Evolutionary conservation across 2,888 invertebrate genomes (phyloP).

Genomic region (Netelia fuscicornis): DNA sequence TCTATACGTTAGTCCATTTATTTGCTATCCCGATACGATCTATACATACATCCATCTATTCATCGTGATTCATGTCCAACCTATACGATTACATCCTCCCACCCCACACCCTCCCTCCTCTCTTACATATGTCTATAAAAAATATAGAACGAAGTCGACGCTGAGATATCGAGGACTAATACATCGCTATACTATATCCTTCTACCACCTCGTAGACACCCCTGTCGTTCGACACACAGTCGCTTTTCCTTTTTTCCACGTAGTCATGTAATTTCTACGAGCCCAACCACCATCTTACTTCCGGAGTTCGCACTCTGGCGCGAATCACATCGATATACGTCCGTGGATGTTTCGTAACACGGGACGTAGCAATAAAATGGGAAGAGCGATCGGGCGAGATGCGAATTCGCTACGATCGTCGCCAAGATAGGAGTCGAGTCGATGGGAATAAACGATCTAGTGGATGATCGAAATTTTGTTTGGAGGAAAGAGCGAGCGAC

Average conservation of each 20-base stretch:
- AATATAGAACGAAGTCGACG: conserved; percentile 19
- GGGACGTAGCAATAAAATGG: too few relatives aligned
- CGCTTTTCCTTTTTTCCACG: conserved; percentile 15
- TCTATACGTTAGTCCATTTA: conserved; percentile 50
- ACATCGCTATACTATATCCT: neutral
- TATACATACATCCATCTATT: conserved; percentile 25
- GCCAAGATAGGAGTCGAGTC: too few relatives aligned
- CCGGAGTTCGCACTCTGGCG: conserved; percentile 7
- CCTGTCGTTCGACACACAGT: neutral
- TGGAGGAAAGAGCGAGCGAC: too few relatives aligned
- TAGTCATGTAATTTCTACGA: conserved; percentile 46
- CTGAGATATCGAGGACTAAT: neutral
- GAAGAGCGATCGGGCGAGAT: too few relatives aligned
- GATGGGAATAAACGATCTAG: too few relatives aligned
- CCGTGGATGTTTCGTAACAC: too few relatives aligned
- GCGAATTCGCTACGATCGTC: too few relatives aligned
- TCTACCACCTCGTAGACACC: neutral
- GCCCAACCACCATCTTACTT: conserved; percentile 30
- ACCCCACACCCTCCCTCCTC: neutral
- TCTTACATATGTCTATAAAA: neutral
- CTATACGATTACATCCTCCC: conserved; percentile 1
- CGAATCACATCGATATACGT: neutral
- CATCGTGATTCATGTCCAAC: conserved; percentile 30
- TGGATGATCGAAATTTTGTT: too few relatives aligned
- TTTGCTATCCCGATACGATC: conserved; percentile 45